Conservation (phyloP, 2,113 vertebrate species). For the Choloepus hoffmanni region DNA sequence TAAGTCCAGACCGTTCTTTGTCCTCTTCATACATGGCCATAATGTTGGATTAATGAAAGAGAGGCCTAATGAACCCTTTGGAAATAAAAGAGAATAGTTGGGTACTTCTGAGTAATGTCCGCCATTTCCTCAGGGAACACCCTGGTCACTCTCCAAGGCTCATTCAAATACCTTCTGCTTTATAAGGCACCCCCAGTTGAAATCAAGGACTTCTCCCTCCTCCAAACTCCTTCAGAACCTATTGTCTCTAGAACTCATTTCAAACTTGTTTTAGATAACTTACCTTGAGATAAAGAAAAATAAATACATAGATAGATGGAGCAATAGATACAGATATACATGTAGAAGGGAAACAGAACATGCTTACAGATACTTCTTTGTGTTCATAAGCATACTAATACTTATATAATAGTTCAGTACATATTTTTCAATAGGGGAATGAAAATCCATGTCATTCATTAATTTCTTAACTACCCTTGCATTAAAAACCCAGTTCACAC, state of each 20-base stretch:
- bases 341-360: background rate
- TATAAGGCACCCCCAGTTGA: background rate
- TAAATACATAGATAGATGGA: background rate
- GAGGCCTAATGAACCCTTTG: background rate
- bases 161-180: background rate
- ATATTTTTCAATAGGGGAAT: background rate
- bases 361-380: background rate
- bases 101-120: background rate
- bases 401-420: background rate
- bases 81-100: constrained; percentile 9
- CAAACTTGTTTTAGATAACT: constrained; percentile 14
- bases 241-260: background rate
- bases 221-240: background rate
- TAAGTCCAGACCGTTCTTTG: background rate
- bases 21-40: background rate
- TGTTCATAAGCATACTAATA: background rate
- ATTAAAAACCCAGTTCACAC: constrained; percentile 9
- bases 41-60: background rate
- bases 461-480: background rate
- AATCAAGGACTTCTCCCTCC: background rate
- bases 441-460: background rate
- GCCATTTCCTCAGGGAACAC: background rate
- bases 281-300: constrained; percentile 4
- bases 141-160: background rate
- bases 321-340: background rate